Evolutionary conservation across 2,888 invertebrate genomes (phyloP), one percentile per base, ranked within the genome.

Genomic region (Eupithecia subumbrata): DNA sequence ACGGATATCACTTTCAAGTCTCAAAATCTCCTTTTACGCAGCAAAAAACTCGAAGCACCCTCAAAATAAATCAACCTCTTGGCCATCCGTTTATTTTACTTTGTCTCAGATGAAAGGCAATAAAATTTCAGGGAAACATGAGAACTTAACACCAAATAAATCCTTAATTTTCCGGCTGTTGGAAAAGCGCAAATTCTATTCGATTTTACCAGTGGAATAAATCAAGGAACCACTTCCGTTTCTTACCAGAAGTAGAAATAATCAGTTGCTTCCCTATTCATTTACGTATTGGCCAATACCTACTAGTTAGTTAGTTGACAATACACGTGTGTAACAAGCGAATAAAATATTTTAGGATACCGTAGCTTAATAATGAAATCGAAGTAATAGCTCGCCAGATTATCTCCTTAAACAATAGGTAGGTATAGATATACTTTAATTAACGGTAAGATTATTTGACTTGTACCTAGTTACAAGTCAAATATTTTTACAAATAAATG

Each of bases 161-260:
- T 84, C 78, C 75, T 78, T 80, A 79, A 83, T 82, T 82, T 82
- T 79, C 82, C 79, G 74, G 78, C 75, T 76, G 70, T 66, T 69
- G 77, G 74, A 80, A 75, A 78, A 80, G 81, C 82, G 82, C 80
- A 82, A 85, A 85, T 85, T 84, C 79, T 83, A 84, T 84, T 83
- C 80, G 81, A 79, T 82, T 70, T 60, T 82, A 76, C 64, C 74
- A 76, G 79, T 77, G 75, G 68, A 70, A 75, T 73, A 75, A 77
- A 77, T 73, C 70, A 74, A 76, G 74, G 34, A 67, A 66, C 63
- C 64, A 45, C 68, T 45, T 43, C 25, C 25, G 68, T 12, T 69
- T 18, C 30, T 34, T 52, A 52, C 68, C 25, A 43, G 16, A 68
- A 68, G 16, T 40, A 40, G 40, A 40, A 67, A 52, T n/a, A 9